These are phyloP conservation scores for Nansenia antarctica DNA, from an alignment of 2,113 vertebrate species.

Conservation along the genomic window DNA sequence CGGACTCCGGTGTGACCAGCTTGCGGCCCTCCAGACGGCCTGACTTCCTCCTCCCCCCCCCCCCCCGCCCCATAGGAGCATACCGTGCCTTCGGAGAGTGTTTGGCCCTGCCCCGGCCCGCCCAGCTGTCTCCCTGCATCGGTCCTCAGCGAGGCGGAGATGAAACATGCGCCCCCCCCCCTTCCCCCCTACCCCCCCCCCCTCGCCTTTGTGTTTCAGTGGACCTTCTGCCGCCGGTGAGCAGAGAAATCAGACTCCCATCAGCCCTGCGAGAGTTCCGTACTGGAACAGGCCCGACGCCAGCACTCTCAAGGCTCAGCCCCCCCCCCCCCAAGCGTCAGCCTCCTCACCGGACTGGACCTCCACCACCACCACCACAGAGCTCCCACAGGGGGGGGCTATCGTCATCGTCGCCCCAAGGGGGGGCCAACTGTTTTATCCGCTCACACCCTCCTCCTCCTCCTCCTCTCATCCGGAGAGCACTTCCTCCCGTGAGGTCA, in stretches of 20 bases:
- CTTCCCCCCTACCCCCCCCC: constrained; percentile 47
- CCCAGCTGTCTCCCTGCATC: constrained; percentile 65
- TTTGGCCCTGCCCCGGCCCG: constrained; percentile 25
- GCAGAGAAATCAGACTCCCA: constrained; percentile 48
- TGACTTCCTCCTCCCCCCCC: constrained; percentile 19
- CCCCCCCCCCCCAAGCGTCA: neutral
- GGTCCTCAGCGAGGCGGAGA: constrained; percentile 47
- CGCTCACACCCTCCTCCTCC: neutral
- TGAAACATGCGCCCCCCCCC: constrained; percentile 56
- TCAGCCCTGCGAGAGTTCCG: constrained; percentile 2
- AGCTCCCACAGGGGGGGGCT: neutral
- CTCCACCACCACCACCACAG: constrained; percentile 1
- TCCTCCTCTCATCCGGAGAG: neutral
- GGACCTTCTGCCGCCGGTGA: constrained; percentile 8
- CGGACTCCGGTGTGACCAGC: constrained; percentile 10
- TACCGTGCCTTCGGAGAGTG: constrained; percentile 26
- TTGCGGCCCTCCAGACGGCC: constrained; percentile 5
- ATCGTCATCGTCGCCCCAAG: no score
- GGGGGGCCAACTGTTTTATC: no score
- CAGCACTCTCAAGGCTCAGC: neutral
- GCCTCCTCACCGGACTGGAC: neutral
- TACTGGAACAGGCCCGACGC: constrained; percentile 7
- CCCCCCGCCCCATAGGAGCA: constrained; percentile 4
- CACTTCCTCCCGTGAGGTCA: constrained; percentile 39
- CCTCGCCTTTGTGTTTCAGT: constrained; percentile 10